Evolutionary conservation across 1,140 invertebrate genomes (phyloP).

Genomic region (Apolygus lucorum): DNA sequence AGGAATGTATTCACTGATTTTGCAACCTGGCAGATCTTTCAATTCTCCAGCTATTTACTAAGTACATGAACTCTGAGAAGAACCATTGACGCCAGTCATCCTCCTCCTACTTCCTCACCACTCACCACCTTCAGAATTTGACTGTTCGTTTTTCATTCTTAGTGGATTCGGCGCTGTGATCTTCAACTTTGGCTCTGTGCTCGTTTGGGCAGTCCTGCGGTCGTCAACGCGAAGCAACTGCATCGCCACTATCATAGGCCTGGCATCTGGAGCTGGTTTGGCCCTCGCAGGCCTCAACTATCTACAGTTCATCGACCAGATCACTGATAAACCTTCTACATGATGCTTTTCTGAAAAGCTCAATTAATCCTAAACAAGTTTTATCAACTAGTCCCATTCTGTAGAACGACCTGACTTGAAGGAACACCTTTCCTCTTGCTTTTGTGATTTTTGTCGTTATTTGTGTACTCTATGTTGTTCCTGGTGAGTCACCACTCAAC

Average conservation of each 20-base stretch:
- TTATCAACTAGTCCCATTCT: neutral
- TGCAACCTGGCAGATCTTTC: no score
- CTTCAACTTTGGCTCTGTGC: conserved; percentile 61
- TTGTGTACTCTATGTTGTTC: no score
- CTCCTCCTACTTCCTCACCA: no score
- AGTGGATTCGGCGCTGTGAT: conserved; percentile 54
- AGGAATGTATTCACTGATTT: no score
- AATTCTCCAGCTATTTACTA: no score
- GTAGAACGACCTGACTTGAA: neutral
- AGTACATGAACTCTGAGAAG: no score
- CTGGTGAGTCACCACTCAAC: no score
- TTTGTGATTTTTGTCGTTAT: no score
- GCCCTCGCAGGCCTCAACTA: conserved; percentile 53
- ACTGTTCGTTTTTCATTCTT: conserved; percentile 36
- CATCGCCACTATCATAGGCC: conserved; percentile 49
- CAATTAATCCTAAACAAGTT: neutral
- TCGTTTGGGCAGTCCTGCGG: conserved; percentile 60
- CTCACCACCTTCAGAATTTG: no score
- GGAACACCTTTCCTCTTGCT: neutral
- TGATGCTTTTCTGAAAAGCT: neutral
- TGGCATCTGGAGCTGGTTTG: conserved; percentile 49
- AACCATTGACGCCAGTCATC: no score
- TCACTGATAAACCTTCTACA: neutral
- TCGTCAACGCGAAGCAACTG: conserved; percentile 54
- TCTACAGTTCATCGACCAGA: conserved; percentile 42